phyloP scores from a whole-genome alignment of 2,888 invertebrate species.

The Tortrix viridana region DNA sequence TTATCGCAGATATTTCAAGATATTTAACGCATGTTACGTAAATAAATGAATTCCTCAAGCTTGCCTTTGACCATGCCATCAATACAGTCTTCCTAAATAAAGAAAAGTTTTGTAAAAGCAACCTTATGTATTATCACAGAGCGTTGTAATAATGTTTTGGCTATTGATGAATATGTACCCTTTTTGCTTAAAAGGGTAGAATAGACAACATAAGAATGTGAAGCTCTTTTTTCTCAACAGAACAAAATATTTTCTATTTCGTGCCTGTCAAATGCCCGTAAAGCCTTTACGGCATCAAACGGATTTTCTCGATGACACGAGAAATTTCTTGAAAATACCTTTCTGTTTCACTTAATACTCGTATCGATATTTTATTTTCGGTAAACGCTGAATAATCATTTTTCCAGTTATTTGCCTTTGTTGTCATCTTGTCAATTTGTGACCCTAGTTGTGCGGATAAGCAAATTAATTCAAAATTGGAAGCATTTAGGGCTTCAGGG shows the following conservation, averaged over 20 bases:
- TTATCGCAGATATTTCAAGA: too few relatives aligned
- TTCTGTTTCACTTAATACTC: conserved; percentile 42
- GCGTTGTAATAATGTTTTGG: too few relatives aligned
- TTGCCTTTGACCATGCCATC: conserved; percentile 20
- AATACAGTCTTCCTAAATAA: background rate
- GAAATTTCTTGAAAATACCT: conserved; percentile 48
- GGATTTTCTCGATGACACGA: conserved; percentile 47
- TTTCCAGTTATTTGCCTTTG: background rate
- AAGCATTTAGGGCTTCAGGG: background rate
- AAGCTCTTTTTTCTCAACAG: conserved; percentile 17
- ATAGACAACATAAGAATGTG: conserved; percentile 12
- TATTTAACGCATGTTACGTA: background rate
- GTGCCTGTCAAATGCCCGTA: conserved; percentile 40
- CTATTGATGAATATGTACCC: too few relatives aligned
- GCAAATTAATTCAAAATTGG: background rate
- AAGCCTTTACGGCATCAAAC: conserved; percentile 54
- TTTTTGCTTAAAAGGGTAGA: too few relatives aligned
- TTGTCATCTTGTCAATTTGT: background rate
- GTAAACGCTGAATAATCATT: conserved; percentile 9
- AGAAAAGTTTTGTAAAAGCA: too few relatives aligned
- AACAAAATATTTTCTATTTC: conserved; percentile 36
- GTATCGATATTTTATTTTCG: conserved; percentile 27
- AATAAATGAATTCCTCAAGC: conserved; percentile 2
- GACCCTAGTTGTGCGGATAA: background rate
- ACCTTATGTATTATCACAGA: too few relatives aligned